Base-by-base conservation (phyloP, 2,888 invertebrate genomes). In the Tetragnatha montana region DNA sequence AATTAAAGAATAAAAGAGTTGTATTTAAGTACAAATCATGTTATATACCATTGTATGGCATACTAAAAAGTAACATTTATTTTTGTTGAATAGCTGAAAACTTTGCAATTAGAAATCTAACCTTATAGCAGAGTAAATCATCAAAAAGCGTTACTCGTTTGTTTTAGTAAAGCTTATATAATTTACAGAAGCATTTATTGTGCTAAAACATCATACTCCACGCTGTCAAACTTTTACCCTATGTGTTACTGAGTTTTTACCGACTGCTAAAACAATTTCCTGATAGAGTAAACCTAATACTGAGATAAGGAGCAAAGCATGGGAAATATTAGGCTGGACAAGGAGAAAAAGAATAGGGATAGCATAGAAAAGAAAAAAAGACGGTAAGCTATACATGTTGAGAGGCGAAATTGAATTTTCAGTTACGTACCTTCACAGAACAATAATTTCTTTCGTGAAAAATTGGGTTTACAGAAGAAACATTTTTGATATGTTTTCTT, bases 181-280 rank as follows among this genome's bases (percentile, higher is more conserved):
- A 35, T 35, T 35, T 35, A 60, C 14, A 60, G 12, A 17, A 60
- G 60, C 12, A 14, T 14, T 60, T 60, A 60, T 10, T 8, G 12
- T 17, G 4, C 60, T 60, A 60, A 60, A 60, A 10, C 60, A 60
- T 10, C 12, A 10, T 60, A 12, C 8, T 60, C 17, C 60, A 60
- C 60, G 12, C 17, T 60, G 60, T 60, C 12, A 60, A 60, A 8
- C 60, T 60, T 60, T 60, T 69, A 49, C 6, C 19, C 22, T 12
- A 47, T 35, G 69, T 47, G 69, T 81, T 82, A 21, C 35, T 22
- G 49, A 47, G 21, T 51, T 82, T 35, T n/a, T 82, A 51, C 51
- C 73, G 51, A 82, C 35, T 8, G 60, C 82, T 82, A 82, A 74
- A 47, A 22, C 82, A 74, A 82, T 82, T 21, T 82, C 6, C 60